Conservation (phyloP, 2,113 vertebrate species). For the Alethe castanea region DNA sequence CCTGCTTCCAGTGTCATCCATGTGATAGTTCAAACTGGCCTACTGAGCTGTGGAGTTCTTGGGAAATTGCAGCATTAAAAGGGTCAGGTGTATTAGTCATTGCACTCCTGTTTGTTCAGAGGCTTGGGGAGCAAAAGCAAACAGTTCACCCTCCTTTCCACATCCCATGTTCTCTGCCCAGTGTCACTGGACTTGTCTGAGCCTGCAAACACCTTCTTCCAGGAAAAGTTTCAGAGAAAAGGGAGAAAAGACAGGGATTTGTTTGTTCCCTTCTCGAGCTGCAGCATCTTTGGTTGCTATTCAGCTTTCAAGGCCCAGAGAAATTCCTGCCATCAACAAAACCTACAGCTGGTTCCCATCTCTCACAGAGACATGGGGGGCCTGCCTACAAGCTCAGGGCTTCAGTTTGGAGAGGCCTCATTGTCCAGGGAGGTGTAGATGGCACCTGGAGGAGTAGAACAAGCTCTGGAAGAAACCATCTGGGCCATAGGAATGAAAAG, state of each 20-base stretch:
- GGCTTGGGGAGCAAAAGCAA: neutral
- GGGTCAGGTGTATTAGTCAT: slow-evolving; percentile 10
- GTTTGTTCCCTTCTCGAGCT: neutral
- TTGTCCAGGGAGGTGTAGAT: neutral
- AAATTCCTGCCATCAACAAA: neutral
- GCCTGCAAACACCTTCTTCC: neutral
- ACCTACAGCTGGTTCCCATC: neutral
- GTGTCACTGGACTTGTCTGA: neutral
- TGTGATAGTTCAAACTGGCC: fast-evolving
- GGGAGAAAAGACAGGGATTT: neutral
- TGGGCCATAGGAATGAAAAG: neutral
- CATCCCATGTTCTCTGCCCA: neutral
- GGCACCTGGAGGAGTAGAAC: neutral
- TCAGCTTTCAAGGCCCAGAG: neutral
- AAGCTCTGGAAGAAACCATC: neutral
- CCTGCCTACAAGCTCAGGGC: neutral
- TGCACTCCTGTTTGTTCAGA: neutral
- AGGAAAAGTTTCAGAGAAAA: neutral
- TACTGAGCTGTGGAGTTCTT: neutral
- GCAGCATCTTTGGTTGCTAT: neutral
- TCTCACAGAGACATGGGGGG: fast-evolving
- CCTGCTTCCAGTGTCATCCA: neutral
- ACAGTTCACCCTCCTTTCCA: neutral
- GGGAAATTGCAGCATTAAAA: neutral
- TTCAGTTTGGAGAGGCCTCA: neutral